Evolutionary conservation across 2,888 invertebrate species (phyloP).

Genomic region (Amiota minor): DNA sequence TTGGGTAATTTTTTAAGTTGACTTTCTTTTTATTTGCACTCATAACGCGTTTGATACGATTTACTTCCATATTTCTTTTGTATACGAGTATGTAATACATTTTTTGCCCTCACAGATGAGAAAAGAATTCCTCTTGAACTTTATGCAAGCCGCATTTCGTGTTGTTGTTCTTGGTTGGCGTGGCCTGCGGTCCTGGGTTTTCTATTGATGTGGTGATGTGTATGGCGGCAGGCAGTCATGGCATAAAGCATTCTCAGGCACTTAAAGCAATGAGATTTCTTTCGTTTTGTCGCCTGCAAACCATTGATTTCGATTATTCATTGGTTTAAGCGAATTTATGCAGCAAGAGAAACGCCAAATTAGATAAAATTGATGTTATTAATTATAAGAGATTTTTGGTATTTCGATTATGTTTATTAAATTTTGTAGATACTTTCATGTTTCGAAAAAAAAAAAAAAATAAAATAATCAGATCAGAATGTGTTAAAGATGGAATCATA

Average conservation of each 20-base stretch:
- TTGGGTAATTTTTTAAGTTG: slow-evolving; percentile 17
- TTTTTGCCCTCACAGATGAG: too few species aligned
- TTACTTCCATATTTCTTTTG: not conserved
- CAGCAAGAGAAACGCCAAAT: slow-evolving; percentile 5
- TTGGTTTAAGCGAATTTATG: slow-evolving; percentile 1
- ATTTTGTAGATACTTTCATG: too few species aligned
- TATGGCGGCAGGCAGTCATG: not conserved
- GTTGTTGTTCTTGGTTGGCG: too few species aligned
- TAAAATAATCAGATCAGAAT: too few species aligned
- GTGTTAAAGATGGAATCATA: too few species aligned
- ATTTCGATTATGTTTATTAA: too few species aligned
- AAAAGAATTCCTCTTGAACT: too few species aligned
- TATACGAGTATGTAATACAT: not conserved
- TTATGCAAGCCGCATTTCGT: too few species aligned
- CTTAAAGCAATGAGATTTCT: slow-evolving; percentile 22
- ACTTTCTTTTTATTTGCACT: slow-evolving; percentile 27
- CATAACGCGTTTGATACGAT: slow-evolving; percentile 25
- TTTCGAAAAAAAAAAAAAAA: too few species aligned
- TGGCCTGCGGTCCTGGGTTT: not conserved
- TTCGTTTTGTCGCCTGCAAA: not conserved
- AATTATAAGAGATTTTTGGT: not conserved
- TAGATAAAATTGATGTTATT: not conserved
- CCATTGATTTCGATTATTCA: not conserved
- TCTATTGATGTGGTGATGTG: not conserved
- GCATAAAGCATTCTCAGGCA: not conserved